These are phyloP conservation scores for Picus viridis DNA, from an alignment of 2,797 vertebrate species.

Conservation along the genomic window DNA sequence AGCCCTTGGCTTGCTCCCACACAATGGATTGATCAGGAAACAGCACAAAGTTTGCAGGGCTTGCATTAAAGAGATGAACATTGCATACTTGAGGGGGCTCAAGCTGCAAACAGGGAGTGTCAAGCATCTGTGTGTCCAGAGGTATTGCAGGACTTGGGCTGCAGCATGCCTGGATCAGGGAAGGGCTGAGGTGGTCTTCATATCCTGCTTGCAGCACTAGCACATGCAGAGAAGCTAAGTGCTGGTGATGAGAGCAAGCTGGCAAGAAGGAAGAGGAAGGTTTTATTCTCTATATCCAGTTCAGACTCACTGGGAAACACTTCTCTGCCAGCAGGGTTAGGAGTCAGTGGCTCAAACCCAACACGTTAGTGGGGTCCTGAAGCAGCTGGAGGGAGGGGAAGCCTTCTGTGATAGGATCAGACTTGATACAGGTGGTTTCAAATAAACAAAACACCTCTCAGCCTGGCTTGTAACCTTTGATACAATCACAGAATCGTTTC, in stretches of 20 bases:
- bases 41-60: not conserved
- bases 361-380: not conserved
- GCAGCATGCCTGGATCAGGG: not conserved
- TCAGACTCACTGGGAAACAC: not conserved
- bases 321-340: not conserved
- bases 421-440: not conserved
- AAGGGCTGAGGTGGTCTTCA: not conserved
- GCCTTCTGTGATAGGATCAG: not conserved
- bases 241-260: not conserved
- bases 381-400: not conserved
- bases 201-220: not conserved
- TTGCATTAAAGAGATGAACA: not conserved
- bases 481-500: no score
- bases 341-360: not conserved
- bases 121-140: accelerated
- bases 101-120: accelerated
- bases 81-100: not conserved
- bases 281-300: not conserved
- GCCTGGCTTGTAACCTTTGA: accelerated
- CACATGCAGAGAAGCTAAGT: not conserved
- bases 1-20: not conserved
- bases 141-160: not conserved
- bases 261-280: not conserved
- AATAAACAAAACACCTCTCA: not conserved
- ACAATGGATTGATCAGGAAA: accelerated